phyloP scores from a whole-genome alignment of 2,888 invertebrate species.

The Beris morrisii region DNA sequence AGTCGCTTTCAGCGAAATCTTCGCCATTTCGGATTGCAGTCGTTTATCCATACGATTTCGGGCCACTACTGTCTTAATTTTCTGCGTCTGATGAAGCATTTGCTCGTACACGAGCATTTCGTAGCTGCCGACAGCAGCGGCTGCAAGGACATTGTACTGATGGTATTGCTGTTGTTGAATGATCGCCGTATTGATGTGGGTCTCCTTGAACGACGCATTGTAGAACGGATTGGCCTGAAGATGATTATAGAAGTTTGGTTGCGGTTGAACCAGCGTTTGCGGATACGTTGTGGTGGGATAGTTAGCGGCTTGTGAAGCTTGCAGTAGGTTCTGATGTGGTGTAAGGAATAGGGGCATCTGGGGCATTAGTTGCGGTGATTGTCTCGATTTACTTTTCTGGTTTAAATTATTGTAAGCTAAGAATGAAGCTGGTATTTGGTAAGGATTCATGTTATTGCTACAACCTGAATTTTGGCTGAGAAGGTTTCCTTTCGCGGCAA shows the following conservation, averaged over 20 bases:
- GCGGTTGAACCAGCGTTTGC: slow-evolving; percentile 2
- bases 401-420: slow-evolving; percentile 19
- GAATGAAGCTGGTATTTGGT: slow-evolving; percentile 21
- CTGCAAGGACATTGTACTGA: slow-evolving; percentile 12
- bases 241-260: background rate
- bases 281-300: slow-evolving; percentile 9
- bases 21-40: slow-evolving; percentile 4
- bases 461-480: background rate
- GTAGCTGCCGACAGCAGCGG: slow-evolving; percentile 6
- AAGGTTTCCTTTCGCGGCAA: background rate
- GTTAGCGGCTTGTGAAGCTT: slow-evolving; percentile 9
- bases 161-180: slow-evolving; percentile 18
- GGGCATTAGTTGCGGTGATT: background rate
- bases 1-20: slow-evolving; percentile 4
- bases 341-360: slow-evolving; percentile 5
- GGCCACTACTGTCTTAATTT: slow-evolving; percentile 10
- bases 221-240: slow-evolving; percentile 10
- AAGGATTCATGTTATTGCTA: slow-evolving; percentile 3
- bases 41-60: slow-evolving; percentile 20
- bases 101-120: slow-evolving; percentile 23
- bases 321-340: slow-evolving; percentile 16
- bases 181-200: slow-evolving; percentile 16
- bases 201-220: slow-evolving; percentile 15
- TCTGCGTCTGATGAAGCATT: slow-evolving; percentile 21
- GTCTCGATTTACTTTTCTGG: slow-evolving; percentile 3